Evolutionary conservation across 2,113 vertebrate species (phyloP), one percentile per base, ranked within the genome.

Genomic region (Oncorhynchus tshawytscha): DNA sequence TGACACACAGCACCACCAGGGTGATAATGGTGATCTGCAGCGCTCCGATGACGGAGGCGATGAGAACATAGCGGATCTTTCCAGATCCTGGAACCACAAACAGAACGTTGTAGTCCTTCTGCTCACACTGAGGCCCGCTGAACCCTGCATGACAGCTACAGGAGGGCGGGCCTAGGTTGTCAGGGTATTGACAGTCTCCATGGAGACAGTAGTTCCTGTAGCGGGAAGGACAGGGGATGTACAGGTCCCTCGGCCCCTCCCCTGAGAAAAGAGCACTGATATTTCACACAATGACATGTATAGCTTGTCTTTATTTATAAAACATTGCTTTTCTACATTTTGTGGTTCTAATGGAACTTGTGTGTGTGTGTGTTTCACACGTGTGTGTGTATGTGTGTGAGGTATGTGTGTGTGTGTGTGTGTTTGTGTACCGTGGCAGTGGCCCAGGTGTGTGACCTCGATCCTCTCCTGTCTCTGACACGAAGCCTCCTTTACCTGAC

Each of bases 401-500:
- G 22, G 25, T 31, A n/a, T 9, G 25, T 62, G 31, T 64, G 22
- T 9, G 25, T 62, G 31, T 64, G 22, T 69, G 22, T 18, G 31
- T 51, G 22, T 77, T 18, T 18, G 24, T 24, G 70, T 66, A 98
- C 98, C 98, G 96, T 97, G 96, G 94, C 98, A 99, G 95, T 96
- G 95, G 88, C 98, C 97, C 94, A 99, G 93, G 93, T 96, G 95
- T 92, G 96, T 97, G 92, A 99, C 97, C 94, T 99, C 98, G 91
- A 99, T 99, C 92, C 96, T 96, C 90, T 99, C 96, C 91, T 99
- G 98, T 92, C 97, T 98, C 95, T 99, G 97, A 93, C 98, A 99
- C 54, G 97, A 99, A 0, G 95, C 98, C 92, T 99, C 98, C 93
- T 99, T 99, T 94, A 99, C 97, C 92, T 99, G 97, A 94, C 98